A percentile compares a stretch with the other conserved stretches of the same genome.
Conservation (phyloP, 2,888 invertebrate genomes). For the Priocnemis perturbator region DNA sequence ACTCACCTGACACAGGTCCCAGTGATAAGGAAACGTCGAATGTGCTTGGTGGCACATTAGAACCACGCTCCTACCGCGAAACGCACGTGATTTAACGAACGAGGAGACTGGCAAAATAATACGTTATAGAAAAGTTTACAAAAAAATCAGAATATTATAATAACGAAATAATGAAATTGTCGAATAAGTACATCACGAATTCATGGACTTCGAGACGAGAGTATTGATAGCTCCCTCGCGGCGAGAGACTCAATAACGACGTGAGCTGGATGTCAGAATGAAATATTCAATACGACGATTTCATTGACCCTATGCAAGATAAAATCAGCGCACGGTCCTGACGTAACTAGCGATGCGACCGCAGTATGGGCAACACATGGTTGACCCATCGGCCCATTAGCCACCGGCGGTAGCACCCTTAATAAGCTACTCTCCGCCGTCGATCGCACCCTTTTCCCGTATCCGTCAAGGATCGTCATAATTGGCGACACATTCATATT, state of each 20-base stretch:
- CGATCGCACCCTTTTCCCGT: constrained; percentile 39
- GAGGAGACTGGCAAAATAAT: constrained; percentile 15
- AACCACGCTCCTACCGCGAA: constrained; percentile 11
- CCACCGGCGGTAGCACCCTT: constrained; percentile 36
- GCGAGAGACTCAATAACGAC: not conserved
- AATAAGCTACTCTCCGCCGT: constrained; percentile 36
- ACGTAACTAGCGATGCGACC: no score
- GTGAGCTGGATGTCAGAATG: no score
- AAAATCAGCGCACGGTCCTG: no score
- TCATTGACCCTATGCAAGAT: no score
- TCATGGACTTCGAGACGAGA: no score
- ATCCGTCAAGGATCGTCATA: constrained; percentile 63
- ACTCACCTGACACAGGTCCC: constrained; percentile 68
- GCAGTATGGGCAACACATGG: constrained; percentile 35
- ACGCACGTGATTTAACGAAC: constrained; percentile 24
- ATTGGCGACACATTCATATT: constrained; percentile 62
- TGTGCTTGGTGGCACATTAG: constrained; percentile 49
- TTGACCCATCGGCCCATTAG: constrained; percentile 36
- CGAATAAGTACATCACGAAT: no score
- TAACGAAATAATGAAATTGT: no score
- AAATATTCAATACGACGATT: no score
- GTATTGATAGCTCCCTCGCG: no score
- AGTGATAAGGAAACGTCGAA: constrained; percentile 56
- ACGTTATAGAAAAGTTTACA: not conserved
- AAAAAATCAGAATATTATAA: no score